Percentiles rank a stretch among this genome's conserved stretches.
These are phyloP conservation scores for Psammodynastes pulverulentus DNA, from an alignment of 2,113 vertebrate species.

Conservation along the genomic window DNA sequence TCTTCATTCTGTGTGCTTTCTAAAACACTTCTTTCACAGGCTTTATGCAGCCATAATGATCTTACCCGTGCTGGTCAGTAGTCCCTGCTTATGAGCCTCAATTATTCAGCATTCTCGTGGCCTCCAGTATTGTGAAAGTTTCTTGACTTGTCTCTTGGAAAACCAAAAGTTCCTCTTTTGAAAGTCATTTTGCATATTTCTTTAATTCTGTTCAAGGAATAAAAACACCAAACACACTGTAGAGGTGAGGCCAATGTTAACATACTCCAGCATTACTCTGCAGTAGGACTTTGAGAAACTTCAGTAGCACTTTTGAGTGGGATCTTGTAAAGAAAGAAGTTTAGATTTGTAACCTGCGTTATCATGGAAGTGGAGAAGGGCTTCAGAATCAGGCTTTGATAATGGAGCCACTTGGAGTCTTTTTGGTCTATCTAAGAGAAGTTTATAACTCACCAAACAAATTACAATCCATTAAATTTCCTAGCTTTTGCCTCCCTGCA, in stretches of 20 bases:
- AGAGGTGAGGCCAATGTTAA: constrained; percentile 22
- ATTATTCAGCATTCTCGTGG: constrained; percentile 9
- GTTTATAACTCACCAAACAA: not conserved
- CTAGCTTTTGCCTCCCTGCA: not conserved
- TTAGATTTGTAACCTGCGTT: constrained; percentile 17
- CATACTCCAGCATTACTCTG: constrained; percentile 30
- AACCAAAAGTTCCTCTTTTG: constrained; percentile 67
- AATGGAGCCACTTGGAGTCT: not conserved
- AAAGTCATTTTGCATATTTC: constrained; percentile 56
- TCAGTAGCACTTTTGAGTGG: constrained; percentile 12
- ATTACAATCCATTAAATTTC: not conserved
- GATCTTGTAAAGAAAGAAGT: constrained; percentile 29
- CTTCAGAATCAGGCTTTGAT: not conserved
- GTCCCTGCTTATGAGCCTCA: constrained; percentile 18
- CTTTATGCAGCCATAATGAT: not conserved
- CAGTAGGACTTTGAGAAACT: constrained; percentile 50
- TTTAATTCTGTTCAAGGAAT: constrained; percentile 53
- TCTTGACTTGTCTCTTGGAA: constrained; percentile 55
- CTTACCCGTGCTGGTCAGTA: not conserved
- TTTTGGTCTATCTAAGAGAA: not conserved
- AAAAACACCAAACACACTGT: constrained; percentile 57
- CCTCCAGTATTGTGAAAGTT: constrained; percentile 57
- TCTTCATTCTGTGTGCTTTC: not conserved
- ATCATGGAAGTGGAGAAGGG: constrained; percentile 16
- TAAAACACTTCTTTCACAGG: not conserved